Evolutionary conservation across 2,797 vertebrate species (phyloP), one percentile per base, ranked within the genome.

Genomic region (Pachyuromys duprasi): DNA sequence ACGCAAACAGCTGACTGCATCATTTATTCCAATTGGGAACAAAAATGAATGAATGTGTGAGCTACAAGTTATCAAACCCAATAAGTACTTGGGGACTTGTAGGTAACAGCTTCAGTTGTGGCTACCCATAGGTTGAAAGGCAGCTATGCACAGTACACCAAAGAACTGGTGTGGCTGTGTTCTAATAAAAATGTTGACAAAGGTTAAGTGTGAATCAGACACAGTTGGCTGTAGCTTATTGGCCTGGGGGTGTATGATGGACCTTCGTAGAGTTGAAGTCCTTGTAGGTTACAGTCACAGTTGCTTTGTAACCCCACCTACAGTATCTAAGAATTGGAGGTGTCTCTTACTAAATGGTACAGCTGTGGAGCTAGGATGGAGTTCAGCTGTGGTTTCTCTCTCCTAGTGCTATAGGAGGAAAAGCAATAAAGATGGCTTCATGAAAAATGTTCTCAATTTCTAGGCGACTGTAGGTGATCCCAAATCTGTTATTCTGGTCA

Each of bases 11-110:
- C 20, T 2, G 33, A 69, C 57, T 70, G 8, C 26, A 49, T 83
- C 45, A 26, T 70, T 90, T 78, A 39, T 86, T 95, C 81, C 70
- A 86, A 26, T 0, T 89, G 45, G 80, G 69, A 62, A 69, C 55
- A 90, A 90, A 49, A 42, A 89, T 15, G 80, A 53, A 83, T 84
- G 86, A 79, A 62, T 65, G n/a, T 65, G n/a, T 97, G 84, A 91
- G 60, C 75, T 72, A 78, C 53, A 81, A 86, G 28, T 57, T 96
- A 90, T 78, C 90, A 94, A 67, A 55, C 80, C 79, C 39, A 87
- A 91, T 60, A 78, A 86, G 78, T 82, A 75, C 79, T 87, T 95
- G 93, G 78, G 93, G 70, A 24, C 95, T 94, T 87, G 57, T 92
- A 53, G 75, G 76, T 84, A 86, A 76, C 63, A 62, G 83, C 78